Base-by-base conservation (phyloP, 2,888 invertebrate genomes). In the Podabrus alpinus region DNA sequence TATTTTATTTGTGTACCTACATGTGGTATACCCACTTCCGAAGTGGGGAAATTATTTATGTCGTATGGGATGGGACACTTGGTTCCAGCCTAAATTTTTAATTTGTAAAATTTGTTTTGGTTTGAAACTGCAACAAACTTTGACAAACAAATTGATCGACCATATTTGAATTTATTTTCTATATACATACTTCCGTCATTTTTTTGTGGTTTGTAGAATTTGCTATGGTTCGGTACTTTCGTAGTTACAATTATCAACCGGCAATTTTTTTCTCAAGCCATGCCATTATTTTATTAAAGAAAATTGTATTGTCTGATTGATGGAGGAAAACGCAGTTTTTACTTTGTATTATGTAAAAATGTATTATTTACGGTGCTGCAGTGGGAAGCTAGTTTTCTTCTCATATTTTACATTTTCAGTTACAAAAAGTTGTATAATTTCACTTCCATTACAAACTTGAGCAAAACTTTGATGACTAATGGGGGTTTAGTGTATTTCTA, bases 141-240 rank as follows among this genome's bases (percentile, higher is more conserved):
- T 45, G 45, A 45, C 45, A 19, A 64, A 64, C 62, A 64, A 64
- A 64, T 64, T 21, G 62, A 64, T 64, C 62, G 62, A 64, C 62
- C n/a, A 64, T 64, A 64, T 64, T 64, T 19, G n/a, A 64, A 64
- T 64, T 64, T 64, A 21, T 64, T 64, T 64, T 64, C 62, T 64
- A 45, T 45, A 19, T n/a, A n/a, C n/a, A n/a, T n/a, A 19, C 21
- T 64, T 64, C 62, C 62, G 62, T 64, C 45, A 2, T 64, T n/a
- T n/a, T n/a, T n/a, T 64, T 64, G 62, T 64, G 62, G 62, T 64
- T 62, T 62, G 62, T 64, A 17, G 17, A n/a, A 45, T 45, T 45
- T 45, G 45, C 7, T 45, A 45, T 45, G 45, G 45, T 45, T 45
- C 45, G 45, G n/a, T 45, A 45, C 45, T 45, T 45, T 45, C 7